Conservation (phyloP, 2,888 invertebrate species). For the Torymus texanus region DNA sequence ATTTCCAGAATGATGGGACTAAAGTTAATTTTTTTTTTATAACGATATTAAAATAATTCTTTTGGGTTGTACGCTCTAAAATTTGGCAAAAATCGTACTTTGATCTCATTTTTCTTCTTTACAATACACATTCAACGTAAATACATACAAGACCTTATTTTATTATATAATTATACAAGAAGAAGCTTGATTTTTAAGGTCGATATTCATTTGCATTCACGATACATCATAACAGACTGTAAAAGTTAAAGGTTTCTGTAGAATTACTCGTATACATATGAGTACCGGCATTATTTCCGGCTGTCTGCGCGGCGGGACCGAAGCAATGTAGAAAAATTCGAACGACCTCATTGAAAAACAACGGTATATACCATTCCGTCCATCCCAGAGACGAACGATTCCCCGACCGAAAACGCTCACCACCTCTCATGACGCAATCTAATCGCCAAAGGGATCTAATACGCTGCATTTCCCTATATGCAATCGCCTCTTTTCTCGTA, state of each 20-base stretch:
- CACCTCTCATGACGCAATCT: no score
- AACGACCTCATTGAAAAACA: no score
- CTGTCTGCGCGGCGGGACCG: no score
- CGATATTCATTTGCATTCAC: not conserved
- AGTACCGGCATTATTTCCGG: no score
- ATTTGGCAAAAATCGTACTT: not conserved
- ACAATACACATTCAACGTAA: not conserved
- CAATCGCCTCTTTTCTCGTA: no score
- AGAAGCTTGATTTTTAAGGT: not conserved
- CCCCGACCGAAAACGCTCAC: no score
- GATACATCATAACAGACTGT: not conserved
- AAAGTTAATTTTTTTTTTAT: conserved; percentile 1
- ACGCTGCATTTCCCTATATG: no score
- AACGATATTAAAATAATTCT: not conserved
- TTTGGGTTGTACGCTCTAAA: not conserved
- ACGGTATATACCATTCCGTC: no score
- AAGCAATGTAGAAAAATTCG: no score
- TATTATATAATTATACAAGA: not conserved
- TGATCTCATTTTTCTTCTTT: not conserved
- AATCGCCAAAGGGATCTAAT: no score
- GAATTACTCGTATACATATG: not conserved
- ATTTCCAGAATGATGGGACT: not conserved
- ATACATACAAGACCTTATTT: not conserved
- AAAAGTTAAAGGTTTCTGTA: no score
- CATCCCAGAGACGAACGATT: no score